Percentiles rank a stretch among this genome's conserved stretches.
phyloP scores from a whole-genome alignment of 1,140 invertebrate species.

The Sogatella furcifera region DNA sequence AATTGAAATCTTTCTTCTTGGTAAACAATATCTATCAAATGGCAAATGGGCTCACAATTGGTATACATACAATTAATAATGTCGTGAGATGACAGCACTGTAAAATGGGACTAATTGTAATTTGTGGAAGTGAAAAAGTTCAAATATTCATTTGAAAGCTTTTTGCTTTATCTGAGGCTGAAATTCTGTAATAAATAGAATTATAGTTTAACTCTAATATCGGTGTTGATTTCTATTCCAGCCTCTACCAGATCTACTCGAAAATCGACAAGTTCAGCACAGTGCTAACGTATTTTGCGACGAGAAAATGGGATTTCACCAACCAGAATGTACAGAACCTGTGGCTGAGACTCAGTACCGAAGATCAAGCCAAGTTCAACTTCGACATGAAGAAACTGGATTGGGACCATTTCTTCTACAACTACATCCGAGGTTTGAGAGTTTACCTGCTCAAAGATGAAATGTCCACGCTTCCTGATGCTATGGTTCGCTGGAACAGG shows the following conservation, averaged over 20 bases:
- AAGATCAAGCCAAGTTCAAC: slow-evolving; percentile 52
- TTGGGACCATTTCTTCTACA: slow-evolving; percentile 47
- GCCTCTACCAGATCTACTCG: slow-evolving; percentile 57
- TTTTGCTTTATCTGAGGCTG: not conserved
- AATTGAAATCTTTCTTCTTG: too few species aligned
- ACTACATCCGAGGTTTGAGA: slow-evolving; percentile 44
- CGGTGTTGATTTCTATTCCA: slow-evolving; percentile 28
- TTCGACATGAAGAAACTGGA: slow-evolving; percentile 53
- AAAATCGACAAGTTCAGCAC: slow-evolving; percentile 60
- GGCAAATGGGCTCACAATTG: too few species aligned
- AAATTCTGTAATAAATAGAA: too few species aligned
- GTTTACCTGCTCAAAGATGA: slow-evolving; percentile 51
- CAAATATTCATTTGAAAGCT: too few species aligned
- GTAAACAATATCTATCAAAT: too few species aligned
- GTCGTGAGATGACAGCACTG: too few species aligned
- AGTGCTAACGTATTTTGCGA: slow-evolving; percentile 58
- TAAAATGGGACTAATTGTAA: too few species aligned
- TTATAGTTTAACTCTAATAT: too few species aligned
- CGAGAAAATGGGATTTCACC: slow-evolving; percentile 55
- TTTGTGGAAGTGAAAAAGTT: too few species aligned
- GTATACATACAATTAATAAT: too few species aligned
- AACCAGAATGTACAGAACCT: slow-evolving; percentile 53
- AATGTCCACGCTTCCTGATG: slow-evolving; percentile 35
- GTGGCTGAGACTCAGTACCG: slow-evolving; percentile 42
- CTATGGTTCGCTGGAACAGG: slow-evolving; percentile 22